Percentiles rank a stretch among this genome's conserved stretches.
phyloP scores from a whole-genome alignment of 2,113 vertebrate genomes.

The cattle (Bos taurus) region ARS-UCD2.0 NC_037337.1:28502501-28503000 shows the following conservation, averaged over 20 bases:
- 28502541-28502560: neutral
- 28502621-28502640: slow-evolving; percentile 29
- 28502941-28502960: neutral
- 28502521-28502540: neutral
- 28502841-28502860: neutral
- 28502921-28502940: neutral
- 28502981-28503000: neutral
- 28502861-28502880: neutral
- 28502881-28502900: neutral
- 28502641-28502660: neutral
- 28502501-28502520: neutral
- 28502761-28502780: neutral
- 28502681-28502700: neutral
- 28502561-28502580: neutral
- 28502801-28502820: slow-evolving; percentile 24
- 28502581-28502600: neutral
- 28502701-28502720: neutral
- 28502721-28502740: neutral
- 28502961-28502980: slow-evolving; percentile 18
- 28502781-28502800: neutral
- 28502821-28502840: neutral
- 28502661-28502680: neutral
- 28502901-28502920: neutral
- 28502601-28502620: neutral
- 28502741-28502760: slow-evolving; percentile 22